Evolutionary conservation across 2,888 invertebrate species (phyloP).

Genomic region (Microctonus brassicae): DNA sequence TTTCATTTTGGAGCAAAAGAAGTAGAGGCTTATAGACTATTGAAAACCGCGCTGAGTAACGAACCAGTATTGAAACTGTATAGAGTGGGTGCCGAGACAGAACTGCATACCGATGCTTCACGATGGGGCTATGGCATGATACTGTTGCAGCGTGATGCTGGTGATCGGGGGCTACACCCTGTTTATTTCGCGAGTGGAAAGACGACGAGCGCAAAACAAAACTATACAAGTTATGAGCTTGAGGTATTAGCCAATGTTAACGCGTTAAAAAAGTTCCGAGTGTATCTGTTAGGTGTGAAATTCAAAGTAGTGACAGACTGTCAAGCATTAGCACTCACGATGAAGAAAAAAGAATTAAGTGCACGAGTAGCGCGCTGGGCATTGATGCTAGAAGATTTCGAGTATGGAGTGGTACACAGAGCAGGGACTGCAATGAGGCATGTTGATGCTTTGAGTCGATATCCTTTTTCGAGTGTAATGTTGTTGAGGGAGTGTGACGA

Average conservation of each 20-base stretch:
- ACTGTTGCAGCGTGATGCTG: no score
- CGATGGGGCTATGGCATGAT: no score
- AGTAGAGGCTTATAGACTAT: constrained; percentile 35
- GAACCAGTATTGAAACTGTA: constrained; percentile 40
- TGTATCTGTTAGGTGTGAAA: constrained; percentile 44
- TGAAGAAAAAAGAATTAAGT: no score
- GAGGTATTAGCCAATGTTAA: no score
- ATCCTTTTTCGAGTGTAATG: constrained; percentile 39
- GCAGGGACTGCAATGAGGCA: constrained; percentile 46
- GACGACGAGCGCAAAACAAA: constrained; percentile 44
- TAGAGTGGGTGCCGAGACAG: constrained; percentile 35
- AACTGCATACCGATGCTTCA: no score
- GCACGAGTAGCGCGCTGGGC: constrained; percentile 49
- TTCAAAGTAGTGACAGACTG: constrained; percentile 51
- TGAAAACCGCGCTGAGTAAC: constrained; percentile 32
- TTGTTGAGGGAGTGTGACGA: constrained; percentile 2
- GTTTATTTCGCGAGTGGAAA: constrained; percentile 49
- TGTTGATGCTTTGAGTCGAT: constrained; percentile 48
- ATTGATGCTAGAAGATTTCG: constrained; percentile 45
- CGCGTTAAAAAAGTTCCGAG: constrained; percentile 47
- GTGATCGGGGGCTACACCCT: no score
- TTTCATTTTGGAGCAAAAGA: constrained; percentile 39
- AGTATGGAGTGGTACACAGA: constrained; percentile 47
- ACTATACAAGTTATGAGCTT: constrained; percentile 48
- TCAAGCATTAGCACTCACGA: constrained; percentile 45